Conservation (phyloP, 2,797 vertebrate genomes). For the Enteromius treurensis region DNA sequence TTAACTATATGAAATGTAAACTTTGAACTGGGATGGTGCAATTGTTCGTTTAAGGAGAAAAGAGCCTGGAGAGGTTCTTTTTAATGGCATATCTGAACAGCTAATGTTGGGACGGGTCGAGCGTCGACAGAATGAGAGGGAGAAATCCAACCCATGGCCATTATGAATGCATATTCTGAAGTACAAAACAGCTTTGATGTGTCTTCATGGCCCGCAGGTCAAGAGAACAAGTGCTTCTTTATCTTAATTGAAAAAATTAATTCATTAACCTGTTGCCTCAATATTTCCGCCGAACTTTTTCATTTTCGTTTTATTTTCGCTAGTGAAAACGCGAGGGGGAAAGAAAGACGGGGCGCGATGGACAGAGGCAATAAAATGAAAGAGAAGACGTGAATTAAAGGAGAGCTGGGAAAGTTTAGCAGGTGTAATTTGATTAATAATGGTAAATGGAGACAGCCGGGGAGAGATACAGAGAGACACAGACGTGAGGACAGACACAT, state of each 20-base stretch:
- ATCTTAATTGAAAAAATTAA: conserved; percentile 86
- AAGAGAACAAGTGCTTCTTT: conserved; percentile 73
- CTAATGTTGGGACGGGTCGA: conserved; percentile 59
- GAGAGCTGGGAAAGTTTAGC: conserved; percentile 72
- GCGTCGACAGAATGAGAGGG: conserved; percentile 28
- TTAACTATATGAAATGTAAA: conserved; percentile 60
- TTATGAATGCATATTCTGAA: conserved; percentile 68
- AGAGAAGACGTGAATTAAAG: conserved; percentile 61
- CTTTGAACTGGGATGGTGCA: conserved; percentile 64
- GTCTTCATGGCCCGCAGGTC: conserved; percentile 73
- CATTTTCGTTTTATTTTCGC: conserved; percentile 51
- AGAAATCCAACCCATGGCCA: conserved; percentile 42
- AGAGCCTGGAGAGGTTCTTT: conserved; percentile 55
- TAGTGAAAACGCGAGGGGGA: neutral
- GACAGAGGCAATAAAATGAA: conserved; percentile 48
- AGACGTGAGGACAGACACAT: conserved; percentile 66
- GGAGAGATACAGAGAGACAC: conserved; percentile 62
- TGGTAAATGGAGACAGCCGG: conserved; percentile 68
- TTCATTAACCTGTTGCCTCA: conserved; percentile 83
- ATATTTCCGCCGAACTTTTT: conserved; percentile 71
- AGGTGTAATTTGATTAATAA: conserved; percentile 80
- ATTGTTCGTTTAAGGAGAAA: conserved; percentile 37
- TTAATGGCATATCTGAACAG: conserved; percentile 63
- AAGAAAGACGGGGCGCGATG: neutral
- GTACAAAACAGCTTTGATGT: conserved; percentile 79